Base-by-base conservation (phyloP, 2,797 vertebrate species). In the Fistularia tabacaria region DNA sequence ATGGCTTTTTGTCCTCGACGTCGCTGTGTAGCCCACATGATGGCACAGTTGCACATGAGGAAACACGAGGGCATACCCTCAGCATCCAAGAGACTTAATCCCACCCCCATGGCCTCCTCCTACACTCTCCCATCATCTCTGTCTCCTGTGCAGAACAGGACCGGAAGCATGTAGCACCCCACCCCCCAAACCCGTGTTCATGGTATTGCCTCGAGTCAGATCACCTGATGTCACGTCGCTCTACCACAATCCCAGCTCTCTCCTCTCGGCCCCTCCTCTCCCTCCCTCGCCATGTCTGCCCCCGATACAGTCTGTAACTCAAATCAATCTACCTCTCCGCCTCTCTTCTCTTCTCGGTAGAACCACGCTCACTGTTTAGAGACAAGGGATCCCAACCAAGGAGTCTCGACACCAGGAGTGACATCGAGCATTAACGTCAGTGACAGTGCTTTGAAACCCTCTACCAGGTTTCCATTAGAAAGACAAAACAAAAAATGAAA, bases 251-350 rank as follows among this genome's bases (percentile, higher is more conserved):
- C 62, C 50, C 60, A 10, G 12, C 25, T 9, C 25, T 37, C 51
- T 66, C 53, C 58, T 62, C 59, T 56, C 70, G 66, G 59, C 42
- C 45, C 51, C 54, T 65, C 54, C 71, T 61, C 41, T 65, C 38
- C 76, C 77, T 71, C 58, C 73, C 85, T 75, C 62, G 89, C 71
- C 75, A 87, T 90, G 88, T 71, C 43, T 49, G 73, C 73, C 59
- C 57, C 70, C 66, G 57, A 59, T 77, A 72, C 68, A 66, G 77
- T 88, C 92, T 92, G 88, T 90, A 90, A 92, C 91, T 90, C 91
- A 93, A 93, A 95, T 95, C 93, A 94, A 97, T 94, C 95, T 98
- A 87, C 86, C 95, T 93, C 89, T 88, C 79, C 66, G 74, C 86
- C 84, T 84, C 80, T 87, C 69, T 91, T 90, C 88, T 92, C 90